Evolutionary conservation across 2,113 vertebrate species (phyloP).

Genomic region (Orcinus orca): DNA sequence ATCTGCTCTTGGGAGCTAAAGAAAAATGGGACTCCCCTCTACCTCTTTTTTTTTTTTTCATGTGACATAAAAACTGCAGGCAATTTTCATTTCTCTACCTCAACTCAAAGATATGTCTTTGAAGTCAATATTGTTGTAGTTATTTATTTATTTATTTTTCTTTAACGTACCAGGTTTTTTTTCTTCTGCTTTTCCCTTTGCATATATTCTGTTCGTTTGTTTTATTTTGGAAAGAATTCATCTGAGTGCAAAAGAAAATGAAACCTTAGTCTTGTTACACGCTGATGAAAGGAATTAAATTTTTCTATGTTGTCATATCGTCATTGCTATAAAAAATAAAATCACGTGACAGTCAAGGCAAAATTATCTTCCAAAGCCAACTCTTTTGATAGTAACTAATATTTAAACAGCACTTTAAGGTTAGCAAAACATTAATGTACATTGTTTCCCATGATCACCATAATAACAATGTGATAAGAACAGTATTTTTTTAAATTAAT

Average conservation of each 20-base stretch:
- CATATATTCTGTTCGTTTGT: conserved; percentile 42
- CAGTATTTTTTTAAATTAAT: background rate
- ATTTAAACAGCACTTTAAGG: background rate
- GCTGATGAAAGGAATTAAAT: background rate
- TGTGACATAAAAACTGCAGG: conserved; percentile 12
- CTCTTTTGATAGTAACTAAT: background rate
- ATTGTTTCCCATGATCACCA: background rate
- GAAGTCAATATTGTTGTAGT: conserved; percentile 19
- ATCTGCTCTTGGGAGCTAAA: background rate
- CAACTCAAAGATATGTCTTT: conserved; percentile 13
- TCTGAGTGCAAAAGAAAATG: background rate
- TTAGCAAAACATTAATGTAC: background rate
- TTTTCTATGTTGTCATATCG: background rate
- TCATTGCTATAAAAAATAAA: background rate
- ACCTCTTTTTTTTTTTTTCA: background rate
- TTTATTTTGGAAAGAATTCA: conserved; percentile 48
- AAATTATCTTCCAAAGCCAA: background rate
- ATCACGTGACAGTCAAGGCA: background rate
- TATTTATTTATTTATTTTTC: background rate
- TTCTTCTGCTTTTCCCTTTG: background rate
- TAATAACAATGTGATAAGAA: background rate
- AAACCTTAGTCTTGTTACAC: background rate
- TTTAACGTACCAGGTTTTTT: background rate
- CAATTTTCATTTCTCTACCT: conserved; percentile 37
- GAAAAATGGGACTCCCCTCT: background rate